These are phyloP conservation scores for Ctena decussata DNA, from an alignment of 2,888 invertebrate species.

Conservation along the genomic window DNA sequence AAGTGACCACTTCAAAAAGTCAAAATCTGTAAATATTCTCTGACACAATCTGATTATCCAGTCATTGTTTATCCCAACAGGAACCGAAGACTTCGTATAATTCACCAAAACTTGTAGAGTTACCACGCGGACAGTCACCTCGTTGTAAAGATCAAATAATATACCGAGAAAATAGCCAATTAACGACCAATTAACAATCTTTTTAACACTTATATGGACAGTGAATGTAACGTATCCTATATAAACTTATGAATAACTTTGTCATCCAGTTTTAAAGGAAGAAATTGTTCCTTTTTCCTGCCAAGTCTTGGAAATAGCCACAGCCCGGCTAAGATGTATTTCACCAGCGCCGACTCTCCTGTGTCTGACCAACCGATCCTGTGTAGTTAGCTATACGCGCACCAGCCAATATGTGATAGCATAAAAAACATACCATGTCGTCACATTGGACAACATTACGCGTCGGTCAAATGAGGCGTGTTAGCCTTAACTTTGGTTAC, in stretches of 20 bases:
- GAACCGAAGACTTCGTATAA: not conserved
- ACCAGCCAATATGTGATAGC: slow-evolving; percentile 69
- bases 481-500: slow-evolving; percentile 28
- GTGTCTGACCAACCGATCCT: slow-evolving; percentile 63
- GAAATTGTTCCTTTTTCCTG: not conserved
- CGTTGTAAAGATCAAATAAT: not conserved
- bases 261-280: not conserved
- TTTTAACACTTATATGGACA: not conserved
- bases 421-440: slow-evolving; percentile 66
- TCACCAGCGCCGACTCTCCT: slow-evolving; percentile 60
- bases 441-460: slow-evolving; percentile 66
- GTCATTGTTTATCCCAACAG: not conserved
- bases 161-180: slow-evolving; percentile 12
- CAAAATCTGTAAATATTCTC: not conserved
- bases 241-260: not conserved
- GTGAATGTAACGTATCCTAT: not conserved
- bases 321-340: slow-evolving; percentile 61
- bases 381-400: slow-evolving; percentile 65
- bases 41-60: not conserved
- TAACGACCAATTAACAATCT: not conserved
- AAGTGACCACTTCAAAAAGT: slow-evolving; percentile 20
- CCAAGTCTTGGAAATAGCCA: not conserved
- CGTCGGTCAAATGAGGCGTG: slow-evolving; percentile 63
- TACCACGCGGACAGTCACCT: not conserved
- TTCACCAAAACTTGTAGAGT: not conserved